Base-by-base conservation (phyloP, 2,113 vertebrate species). In the Eptatretus burgeri region DNA sequence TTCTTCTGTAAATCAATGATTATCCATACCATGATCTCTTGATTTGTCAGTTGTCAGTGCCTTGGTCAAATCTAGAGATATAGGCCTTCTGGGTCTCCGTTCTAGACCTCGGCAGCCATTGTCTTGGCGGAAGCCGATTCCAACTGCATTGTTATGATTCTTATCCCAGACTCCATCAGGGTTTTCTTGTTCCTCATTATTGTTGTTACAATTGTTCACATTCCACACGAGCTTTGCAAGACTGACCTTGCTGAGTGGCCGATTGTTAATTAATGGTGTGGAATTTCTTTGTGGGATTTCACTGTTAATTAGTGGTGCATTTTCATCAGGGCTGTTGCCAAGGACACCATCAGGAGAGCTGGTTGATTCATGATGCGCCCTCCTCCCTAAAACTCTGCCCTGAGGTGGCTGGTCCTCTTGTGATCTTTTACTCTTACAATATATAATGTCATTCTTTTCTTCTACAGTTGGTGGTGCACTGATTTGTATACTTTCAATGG, bases 71-170 rank as follows among this genome's bases (percentile, higher is more conserved):
- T 98, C 89, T 76, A 98, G 76, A 1, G 91, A 98, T 72, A 83
- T 98, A 62, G 91, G 91, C 73, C 91, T 82, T 73, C 91, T 84
- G 41, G 83, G 82, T 75, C 85, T 76, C 68, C 81, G 81, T 50
- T 60, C 56, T 60, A 10, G n/a, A 60, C 56, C 56, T n/a, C 56
- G 11, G 12, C 56, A 10, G 19, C 19, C 56, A 19, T 19, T 12
- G 56, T 20, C 56, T 5, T 5, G 16, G 56, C 56, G n/a, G 56
- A n/a, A n/a, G 56, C 11, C 1, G 20, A 13, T 20, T 20, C 12
- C 56, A 60, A 10, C 56, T 17, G 56, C 12, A 20, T 20, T 20
- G 20, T 20, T 60, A 20, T 18, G 16, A 18, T 18, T 18, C 16
- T 18, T 60, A 11, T 20, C 56, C 10, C 56, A n/a, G 20, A 60